These are phyloP conservation scores for Stegostoma tigrinum DNA, from an alignment of 2,113 vertebrate species.

Conservation along the genomic window DNA sequence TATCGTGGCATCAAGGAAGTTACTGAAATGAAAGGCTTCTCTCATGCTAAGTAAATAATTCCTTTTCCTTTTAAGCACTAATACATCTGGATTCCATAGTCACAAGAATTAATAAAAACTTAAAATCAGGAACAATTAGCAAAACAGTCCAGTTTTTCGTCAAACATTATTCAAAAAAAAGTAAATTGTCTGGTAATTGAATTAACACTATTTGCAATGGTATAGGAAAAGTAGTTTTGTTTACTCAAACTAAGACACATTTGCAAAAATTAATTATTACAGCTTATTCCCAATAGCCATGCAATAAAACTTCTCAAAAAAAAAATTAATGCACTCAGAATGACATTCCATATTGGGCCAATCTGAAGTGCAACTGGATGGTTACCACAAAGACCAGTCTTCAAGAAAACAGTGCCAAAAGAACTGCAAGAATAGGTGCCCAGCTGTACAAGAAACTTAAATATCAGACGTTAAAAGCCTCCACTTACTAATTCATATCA, in stretches of 20 bases:
- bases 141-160: not conserved
- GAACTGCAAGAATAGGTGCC: not conserved
- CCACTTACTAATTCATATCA: not conserved
- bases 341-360: not conserved
- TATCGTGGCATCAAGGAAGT: not conserved
- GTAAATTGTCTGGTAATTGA: not conserved
- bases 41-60: not conserved
- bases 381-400: not conserved
- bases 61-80: not conserved
- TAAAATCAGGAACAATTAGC: not conserved
- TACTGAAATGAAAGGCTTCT: not conserved
- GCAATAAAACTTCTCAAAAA: not conserved
- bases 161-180: not conserved
- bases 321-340: not conserved
- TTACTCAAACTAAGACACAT: not conserved
- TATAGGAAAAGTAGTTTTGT: not conserved
- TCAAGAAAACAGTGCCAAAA: not conserved
- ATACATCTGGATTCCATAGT: not conserved
- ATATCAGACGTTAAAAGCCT: constrained; percentile 24
- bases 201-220: not conserved
- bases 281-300: not conserved
- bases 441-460: not conserved
- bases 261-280: not conserved
- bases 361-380: not conserved
- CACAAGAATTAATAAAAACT: too few species aligned